A percentile compares a stretch with the other conserved stretches of the same genome.
These are phyloP conservation scores for Hymenochirus boettgeri DNA, from an alignment of 2,113 vertebrate genomes.

Conservation along the genomic window DNA sequence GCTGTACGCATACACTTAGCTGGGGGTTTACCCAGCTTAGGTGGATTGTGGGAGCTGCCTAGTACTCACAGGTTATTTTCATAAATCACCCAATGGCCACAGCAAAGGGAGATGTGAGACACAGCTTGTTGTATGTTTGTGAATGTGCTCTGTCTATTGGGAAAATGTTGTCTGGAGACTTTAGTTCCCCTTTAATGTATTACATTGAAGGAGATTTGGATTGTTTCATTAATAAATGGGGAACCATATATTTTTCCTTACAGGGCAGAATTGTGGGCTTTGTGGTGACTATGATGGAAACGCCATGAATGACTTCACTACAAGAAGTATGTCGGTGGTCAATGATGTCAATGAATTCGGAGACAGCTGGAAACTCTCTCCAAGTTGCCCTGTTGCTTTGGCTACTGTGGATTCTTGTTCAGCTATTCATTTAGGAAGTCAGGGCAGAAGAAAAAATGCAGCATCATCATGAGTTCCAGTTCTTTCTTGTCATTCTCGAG, in stretches of 20 bases:
- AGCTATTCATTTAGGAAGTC: constrained; percentile 60
- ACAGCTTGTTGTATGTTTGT: no score
- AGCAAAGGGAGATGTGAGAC: no score
- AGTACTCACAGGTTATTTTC: no score
- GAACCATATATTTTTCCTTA: background rate
- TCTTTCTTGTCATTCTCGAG: constrained; percentile 65
- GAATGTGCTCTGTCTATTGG: no score
- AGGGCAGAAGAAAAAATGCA: constrained; percentile 73
- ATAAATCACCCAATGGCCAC: no score
- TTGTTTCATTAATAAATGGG: background rate
- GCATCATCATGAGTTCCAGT: constrained; percentile 56
- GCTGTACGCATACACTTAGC: no score
- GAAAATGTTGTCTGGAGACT: no score
- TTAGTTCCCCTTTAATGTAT: no score
- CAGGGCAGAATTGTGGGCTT: constrained; percentile 68
- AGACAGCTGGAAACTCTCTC: constrained; percentile 73
- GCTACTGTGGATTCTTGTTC: constrained; percentile 57
- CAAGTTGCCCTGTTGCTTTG: constrained; percentile 58
- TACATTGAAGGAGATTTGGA: no score
- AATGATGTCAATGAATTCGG: constrained; percentile 63
- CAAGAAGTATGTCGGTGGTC: constrained; percentile 64
- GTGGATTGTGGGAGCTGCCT: no score
- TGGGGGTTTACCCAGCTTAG: no score
- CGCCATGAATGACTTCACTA: constrained; percentile 66
- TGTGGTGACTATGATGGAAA: constrained; percentile 73